Evolutionary conservation across 2,888 invertebrate species (phyloP).

Genomic region (Erynnis tages): DNA sequence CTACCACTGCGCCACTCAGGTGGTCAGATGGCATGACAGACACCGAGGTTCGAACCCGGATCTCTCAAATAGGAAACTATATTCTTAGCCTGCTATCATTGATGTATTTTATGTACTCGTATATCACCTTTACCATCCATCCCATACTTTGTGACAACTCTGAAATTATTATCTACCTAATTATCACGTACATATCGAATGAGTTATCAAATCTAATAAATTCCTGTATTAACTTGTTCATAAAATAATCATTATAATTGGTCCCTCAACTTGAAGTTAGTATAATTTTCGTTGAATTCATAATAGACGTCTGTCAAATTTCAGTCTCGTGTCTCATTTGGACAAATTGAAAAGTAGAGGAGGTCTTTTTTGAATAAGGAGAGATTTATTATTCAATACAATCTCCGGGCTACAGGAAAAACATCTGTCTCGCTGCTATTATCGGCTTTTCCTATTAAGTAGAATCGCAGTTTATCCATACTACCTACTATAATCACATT

Average conservation of each 20-base stretch:
- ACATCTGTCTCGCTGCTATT: neutral
- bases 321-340: slow-evolving; percentile 31
- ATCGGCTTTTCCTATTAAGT: neutral
- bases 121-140: too few species aligned
- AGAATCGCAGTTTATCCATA: neutral
- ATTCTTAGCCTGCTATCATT: too few species aligned
- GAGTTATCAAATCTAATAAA: slow-evolving; percentile 6
- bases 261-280: neutral
- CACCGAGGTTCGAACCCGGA: too few species aligned
- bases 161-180: too few species aligned
- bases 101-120: too few species aligned
- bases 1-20: too few species aligned
- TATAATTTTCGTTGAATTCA: slow-evolving; percentile 25
- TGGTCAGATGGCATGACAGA: too few species aligned
- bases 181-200: too few species aligned
- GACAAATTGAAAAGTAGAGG: slow-evolving; percentile 28
- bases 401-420: slow-evolving; percentile 7
- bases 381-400: slow-evolving; percentile 18
- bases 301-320: slow-evolving; percentile 29
- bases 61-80: too few species aligned
- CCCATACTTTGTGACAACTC: too few species aligned
- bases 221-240: neutral
- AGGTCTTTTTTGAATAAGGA: slow-evolving; percentile 16
- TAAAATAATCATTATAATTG: neutral
- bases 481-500: too few species aligned